A percentile compares a stretch with the other conserved stretches of the same genome.
These are phyloP conservation scores for Cephonodes hylas DNA, from an alignment of 2,888 invertebrate species.

Conservation along the genomic window DNA sequence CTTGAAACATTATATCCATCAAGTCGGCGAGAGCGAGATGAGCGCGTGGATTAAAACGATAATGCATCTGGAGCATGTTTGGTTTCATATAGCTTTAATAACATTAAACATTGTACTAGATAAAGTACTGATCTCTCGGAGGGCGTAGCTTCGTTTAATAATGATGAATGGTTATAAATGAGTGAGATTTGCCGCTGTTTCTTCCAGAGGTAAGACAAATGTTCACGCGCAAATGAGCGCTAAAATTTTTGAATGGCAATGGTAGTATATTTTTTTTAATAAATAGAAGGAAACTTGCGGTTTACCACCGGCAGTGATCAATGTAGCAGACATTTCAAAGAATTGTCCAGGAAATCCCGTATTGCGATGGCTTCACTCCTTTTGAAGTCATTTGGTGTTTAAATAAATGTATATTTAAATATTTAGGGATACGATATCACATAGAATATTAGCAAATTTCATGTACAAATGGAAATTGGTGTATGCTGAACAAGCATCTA, in stretches of 20 bases:
- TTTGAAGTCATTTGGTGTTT: not conserved
- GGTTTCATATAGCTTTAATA: conserved; percentile 8
- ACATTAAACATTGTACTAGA: conserved; percentile 3
- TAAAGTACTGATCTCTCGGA: not conserved
- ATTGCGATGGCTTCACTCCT: not conserved
- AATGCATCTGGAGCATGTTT: conserved; percentile 13
- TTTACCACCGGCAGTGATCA: too few relatives aligned
- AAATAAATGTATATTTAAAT: not conserved
- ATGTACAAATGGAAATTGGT: not conserved
- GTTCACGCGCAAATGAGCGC: not conserved
- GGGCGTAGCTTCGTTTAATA: not conserved
- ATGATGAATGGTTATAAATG: not conserved
- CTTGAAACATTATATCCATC: conserved; percentile 68
- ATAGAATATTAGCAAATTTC: not conserved
- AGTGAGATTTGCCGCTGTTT: not conserved
- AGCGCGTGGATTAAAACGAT: conserved; percentile 22
- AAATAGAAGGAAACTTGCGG: not conserved
- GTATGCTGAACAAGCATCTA: too few relatives aligned
- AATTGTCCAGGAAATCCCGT: not conserved
- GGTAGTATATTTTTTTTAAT: not conserved
- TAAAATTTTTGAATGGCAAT: not conserved
- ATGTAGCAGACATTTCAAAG: not conserved
- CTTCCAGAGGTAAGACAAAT: not conserved
- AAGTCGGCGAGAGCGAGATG: conserved; percentile 41
- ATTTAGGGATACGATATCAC: not conserved